These are phyloP conservation scores for Volucella zonaria DNA, from an alignment of 2,888 invertebrate species.

Conservation along the genomic window DNA sequence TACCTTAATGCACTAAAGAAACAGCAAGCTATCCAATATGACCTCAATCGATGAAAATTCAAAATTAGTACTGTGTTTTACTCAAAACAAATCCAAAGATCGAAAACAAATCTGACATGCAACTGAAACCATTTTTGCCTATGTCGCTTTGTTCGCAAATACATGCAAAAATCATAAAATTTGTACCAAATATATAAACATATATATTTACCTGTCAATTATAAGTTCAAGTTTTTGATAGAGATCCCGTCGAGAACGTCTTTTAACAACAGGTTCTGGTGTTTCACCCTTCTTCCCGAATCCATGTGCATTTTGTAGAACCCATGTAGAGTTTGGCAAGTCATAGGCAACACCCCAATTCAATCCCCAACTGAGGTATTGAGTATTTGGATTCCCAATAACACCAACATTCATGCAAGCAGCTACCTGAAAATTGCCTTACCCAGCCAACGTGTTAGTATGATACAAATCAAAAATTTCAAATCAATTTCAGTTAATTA, in stretches of 20 bases:
- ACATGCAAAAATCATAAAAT: conserved; percentile 1
- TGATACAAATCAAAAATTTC: background rate
- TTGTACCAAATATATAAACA: background rate
- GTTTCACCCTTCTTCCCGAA: conserved; percentile 63
- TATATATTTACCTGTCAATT: conserved; percentile 86
- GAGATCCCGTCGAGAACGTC: conserved; percentile 87
- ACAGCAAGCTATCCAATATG: too few relatives aligned
- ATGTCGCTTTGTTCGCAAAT: too few relatives aligned
- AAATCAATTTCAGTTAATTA: conserved; percentile 77
- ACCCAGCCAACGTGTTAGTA: background rate
- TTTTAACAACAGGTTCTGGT: conserved; percentile 78
- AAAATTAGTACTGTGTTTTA: too few relatives aligned
- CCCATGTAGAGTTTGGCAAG: conserved; percentile 85
- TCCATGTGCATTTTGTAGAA: conserved; percentile 80
- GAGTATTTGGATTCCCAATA: conserved; percentile 84
- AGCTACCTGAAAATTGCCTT: conserved; percentile 81
- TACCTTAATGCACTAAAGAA: too few relatives aligned
- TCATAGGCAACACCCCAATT: conserved; percentile 89
- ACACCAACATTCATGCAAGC: conserved; percentile 86
- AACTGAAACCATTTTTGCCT: too few relatives aligned
- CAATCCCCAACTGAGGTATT: conserved; percentile 86
- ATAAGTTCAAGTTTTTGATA: conserved; percentile 88
- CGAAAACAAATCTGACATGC: too few relatives aligned
- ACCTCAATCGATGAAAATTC: too few relatives aligned
- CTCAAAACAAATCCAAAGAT: too few relatives aligned